Evolutionary conservation across 2,113 vertebrate species (phyloP).

Genomic region (Rissa tridactyla): DNA sequence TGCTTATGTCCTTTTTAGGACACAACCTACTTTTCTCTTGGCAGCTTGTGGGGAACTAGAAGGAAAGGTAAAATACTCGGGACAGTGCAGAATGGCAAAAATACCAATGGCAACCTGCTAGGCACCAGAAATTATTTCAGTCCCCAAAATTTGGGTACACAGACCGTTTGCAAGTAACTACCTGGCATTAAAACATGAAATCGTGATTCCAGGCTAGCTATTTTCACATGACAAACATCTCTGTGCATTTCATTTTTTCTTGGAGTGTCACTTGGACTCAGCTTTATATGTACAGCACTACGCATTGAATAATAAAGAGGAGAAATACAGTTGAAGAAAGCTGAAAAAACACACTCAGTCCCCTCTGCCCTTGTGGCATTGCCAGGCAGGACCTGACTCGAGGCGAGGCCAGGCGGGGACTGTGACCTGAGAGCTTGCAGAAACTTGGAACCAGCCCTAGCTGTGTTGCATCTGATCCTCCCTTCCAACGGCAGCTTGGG

Average conservation of each 20-base stretch:
- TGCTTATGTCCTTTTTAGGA: slow-evolving; percentile 6
- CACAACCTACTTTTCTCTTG: neutral
- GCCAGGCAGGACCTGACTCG: neutral
- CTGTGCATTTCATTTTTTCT: neutral
- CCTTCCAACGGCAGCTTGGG: neutral
- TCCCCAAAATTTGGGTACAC: neutral
- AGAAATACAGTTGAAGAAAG: neutral
- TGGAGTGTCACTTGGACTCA: neutral
- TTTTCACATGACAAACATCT: neutral
- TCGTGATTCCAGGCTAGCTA: neutral
- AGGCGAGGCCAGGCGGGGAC: rapidly evolving
- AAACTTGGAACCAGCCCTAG: neutral
- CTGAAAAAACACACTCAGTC: neutral
- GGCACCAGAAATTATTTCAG: neutral
- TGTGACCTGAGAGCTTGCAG: neutral
- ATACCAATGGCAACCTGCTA: neutral
- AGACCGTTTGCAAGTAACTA: neutral
- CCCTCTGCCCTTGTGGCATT: neutral
- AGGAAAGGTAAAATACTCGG: neutral
- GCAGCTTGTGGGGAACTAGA: neutral
- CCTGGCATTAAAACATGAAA: neutral
- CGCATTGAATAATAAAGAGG: neutral
- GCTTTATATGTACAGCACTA: neutral
- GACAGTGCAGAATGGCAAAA: neutral
- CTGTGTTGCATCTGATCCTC: neutral